Evolutionary conservation across 92 coral and sea anemone species (phyloP).

Genomic region (Anthopleura xanthogrammica): DNA sequence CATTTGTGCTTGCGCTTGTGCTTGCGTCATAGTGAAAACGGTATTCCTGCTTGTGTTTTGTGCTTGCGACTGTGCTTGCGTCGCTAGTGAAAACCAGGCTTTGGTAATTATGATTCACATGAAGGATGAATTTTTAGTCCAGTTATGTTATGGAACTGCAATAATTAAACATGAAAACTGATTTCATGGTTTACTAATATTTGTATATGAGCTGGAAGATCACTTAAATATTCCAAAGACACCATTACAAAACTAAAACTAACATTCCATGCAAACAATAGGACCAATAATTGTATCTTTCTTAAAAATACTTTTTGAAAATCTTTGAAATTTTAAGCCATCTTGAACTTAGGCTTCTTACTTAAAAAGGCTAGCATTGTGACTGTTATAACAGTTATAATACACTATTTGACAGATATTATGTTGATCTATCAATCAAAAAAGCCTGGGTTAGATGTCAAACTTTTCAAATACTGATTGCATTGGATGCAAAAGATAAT

Average conservation of each 20-base stretch:
- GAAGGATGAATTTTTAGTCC: too few species aligned
- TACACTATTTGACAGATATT: background rate
- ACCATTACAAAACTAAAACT: background rate
- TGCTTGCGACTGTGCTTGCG: too few species aligned
- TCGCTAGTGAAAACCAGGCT: too few species aligned
- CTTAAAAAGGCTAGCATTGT: background rate
- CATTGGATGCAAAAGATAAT: too few species aligned
- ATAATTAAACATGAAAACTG: too few species aligned
- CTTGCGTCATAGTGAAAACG: too few species aligned
- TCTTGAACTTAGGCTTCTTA: background rate
- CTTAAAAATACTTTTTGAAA: conserved; percentile 1
- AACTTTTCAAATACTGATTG: too few species aligned
- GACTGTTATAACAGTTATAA: background rate
- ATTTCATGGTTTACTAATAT: background rate
- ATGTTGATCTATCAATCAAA: background rate
- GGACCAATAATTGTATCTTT: background rate
- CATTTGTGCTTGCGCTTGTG: too few species aligned
- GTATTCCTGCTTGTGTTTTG: too few species aligned
- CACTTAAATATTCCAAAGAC: background rate
- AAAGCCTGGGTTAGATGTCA: too few species aligned
- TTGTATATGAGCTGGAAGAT: background rate
- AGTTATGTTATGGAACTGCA: too few species aligned
- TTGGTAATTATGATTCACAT: too few species aligned
- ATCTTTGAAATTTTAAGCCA: conserved; percentile 1
- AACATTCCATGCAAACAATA: background rate